Evolutionary conservation across 2,888 invertebrate genomes (phyloP).

Genomic region (Strigamia maritima): DNA sequence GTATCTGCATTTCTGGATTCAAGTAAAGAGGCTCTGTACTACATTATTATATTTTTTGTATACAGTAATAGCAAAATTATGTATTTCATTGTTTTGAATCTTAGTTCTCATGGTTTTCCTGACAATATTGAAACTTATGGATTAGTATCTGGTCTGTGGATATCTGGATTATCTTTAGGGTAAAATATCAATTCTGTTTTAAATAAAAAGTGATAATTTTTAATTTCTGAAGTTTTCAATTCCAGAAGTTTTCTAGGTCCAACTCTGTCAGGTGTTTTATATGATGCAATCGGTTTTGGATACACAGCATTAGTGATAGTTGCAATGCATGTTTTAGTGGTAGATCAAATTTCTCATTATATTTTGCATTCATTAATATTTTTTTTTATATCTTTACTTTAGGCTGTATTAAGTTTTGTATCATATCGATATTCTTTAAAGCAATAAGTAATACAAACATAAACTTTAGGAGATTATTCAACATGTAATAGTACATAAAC

Average conservation of each 20-base stretch:
- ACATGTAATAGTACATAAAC: too few species aligned
- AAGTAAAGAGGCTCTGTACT: slow-evolving; percentile 70
- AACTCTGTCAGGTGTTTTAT: slow-evolving; percentile 44
- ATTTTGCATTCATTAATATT: too few species aligned
- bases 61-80: too few species aligned
- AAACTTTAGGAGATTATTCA: too few species aligned
- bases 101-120: slow-evolving; percentile 63
- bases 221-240: neutral
- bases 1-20: slow-evolving; percentile 84
- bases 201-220: neutral
- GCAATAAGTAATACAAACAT: too few species aligned
- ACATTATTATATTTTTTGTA: neutral
- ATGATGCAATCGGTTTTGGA: slow-evolving; percentile 64
- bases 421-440: neutral
- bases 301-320: slow-evolving; percentile 69
- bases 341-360: slow-evolving; percentile 51
- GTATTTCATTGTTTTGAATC: too few species aligned
- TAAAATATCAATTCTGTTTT: neutral
- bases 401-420: neutral
- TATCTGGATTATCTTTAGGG: slow-evolving; percentile 81
- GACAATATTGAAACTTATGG: slow-evolving; percentile 86
- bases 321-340: slow-evolving; percentile 64
- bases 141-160: slow-evolving; percentile 84
- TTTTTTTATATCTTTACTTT: neutral
- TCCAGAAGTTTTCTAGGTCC: slow-evolving; percentile 43